Base-by-base conservation (phyloP, 2,113 vertebrate species). In the Sturnira hondurensis region DNA sequence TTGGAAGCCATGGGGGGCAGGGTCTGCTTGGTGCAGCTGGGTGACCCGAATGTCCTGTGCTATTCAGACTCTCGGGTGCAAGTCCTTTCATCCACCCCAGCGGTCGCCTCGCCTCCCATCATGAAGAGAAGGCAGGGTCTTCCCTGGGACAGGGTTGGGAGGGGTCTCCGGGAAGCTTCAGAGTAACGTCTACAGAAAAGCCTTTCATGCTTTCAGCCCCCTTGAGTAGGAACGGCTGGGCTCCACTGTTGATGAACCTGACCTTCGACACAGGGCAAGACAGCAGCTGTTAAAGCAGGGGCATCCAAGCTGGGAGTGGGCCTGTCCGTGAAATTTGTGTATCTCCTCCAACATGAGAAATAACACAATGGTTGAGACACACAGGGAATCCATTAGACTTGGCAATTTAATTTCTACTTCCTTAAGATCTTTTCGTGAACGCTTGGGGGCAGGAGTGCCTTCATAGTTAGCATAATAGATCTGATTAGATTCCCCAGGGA, bases 361-460 rank as follows among this genome's bases (percentile, higher is more conserved):
- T 95, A 96, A 96, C 93, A 68, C 91, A 86, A 41, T 33, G 90
- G 89, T 90, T 96, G 95, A 96, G 97, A 96, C 97, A 98, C 92
- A 91, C 96, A 33, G 95, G 96, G 96, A 97, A 97, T 96, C 96
- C 97, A 96, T 97, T 98, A 95, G 97, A 74, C 33, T 38, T 96
- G 97, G 96, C 96, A 97, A 97, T 97, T 97, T 95, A 93, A 97
- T 97, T 96, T 95, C 78, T 81, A 41, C 80, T 96, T 96, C 94
- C 94, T 93, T 92, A 95, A 97, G 93, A 93, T 97, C 91, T 96
- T 94, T 95, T 83, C 93, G 94, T 54, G n/a, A 76, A 80, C 93
- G 80, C 12, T 33, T 93, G 86, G 74, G 88, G 89, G 86, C 88
- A 94, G 47, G 70, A 38, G 31, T 52, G 68, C 91, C 89, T 96